These are phyloP conservation scores for Onychostoma macrolepis DNA, from an alignment of 2,113 vertebrate species.

Conservation along the genomic window DNA sequence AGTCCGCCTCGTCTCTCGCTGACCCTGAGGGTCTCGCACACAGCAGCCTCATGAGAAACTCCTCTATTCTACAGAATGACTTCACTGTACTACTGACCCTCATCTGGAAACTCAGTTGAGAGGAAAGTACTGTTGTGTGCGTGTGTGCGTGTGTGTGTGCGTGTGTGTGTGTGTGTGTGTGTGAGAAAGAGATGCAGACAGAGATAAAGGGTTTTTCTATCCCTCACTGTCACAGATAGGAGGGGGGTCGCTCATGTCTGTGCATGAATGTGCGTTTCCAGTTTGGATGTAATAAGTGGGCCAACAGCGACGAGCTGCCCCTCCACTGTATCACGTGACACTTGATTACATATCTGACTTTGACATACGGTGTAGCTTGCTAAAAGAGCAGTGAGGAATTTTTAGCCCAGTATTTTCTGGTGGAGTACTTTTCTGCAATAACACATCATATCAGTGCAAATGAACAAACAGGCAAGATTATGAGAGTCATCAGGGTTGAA, in stretches of 20 bases:
- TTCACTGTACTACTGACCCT: constrained; percentile 62
- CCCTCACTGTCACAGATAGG: background rate
- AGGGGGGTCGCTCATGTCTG: background rate
- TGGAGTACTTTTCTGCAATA: background rate
- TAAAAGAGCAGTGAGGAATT: background rate
- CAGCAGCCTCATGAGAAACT: constrained; percentile 60
- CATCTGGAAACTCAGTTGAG: constrained; percentile 33
- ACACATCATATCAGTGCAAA: background rate
- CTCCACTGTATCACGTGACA: background rate
- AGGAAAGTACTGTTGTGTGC: constrained; percentile 28
- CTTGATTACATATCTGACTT: constrained; percentile 25
- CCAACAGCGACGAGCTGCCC: background rate
- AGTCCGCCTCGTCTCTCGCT: constrained; percentile 49
- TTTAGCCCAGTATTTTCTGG: background rate
- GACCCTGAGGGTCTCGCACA: constrained; percentile 56
- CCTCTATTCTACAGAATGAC: constrained; percentile 67
- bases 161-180: constrained; percentile 19
- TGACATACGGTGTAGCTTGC: background rate
- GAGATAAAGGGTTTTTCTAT: constrained; percentile 28
- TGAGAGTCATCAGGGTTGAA: background rate
- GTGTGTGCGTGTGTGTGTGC: constrained; percentile 16
- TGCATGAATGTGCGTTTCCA: background rate
- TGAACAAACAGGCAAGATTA: background rate
- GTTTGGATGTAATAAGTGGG: background rate
- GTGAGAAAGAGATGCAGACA: background rate